These are phyloP conservation scores for Torymus tubicola DNA, from an alignment of 2,888 invertebrate species.

Conservation along the genomic window DNA sequence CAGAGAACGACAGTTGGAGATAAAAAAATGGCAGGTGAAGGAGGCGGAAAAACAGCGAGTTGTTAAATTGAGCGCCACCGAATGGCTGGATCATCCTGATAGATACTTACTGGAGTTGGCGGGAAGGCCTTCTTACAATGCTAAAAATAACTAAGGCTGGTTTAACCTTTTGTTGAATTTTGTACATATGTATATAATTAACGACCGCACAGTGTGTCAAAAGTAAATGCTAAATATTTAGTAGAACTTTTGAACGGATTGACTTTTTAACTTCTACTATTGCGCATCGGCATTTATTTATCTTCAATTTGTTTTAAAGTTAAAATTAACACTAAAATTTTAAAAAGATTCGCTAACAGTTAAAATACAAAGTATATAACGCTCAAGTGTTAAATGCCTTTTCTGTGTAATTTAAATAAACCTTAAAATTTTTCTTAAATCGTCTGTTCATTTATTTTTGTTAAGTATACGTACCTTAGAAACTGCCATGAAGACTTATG, in stretches of 20 bases:
- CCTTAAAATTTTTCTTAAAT: constrained; percentile 38
- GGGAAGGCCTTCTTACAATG: constrained; percentile 88
- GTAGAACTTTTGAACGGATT: constrained; percentile 1
- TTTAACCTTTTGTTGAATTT: constrained; percentile 47
- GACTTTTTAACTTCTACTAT: constrained; percentile 15
- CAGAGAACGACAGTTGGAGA: constrained; percentile 90
- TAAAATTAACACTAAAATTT: constrained; percentile 12
- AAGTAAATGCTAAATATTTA: constrained; percentile 14
- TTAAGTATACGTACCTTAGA: constrained; percentile 2
- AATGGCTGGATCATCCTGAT: constrained; percentile 98
- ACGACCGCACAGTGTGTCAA: constrained; percentile 23
- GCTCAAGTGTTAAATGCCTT: constrained; percentile 47
- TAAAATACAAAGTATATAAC: constrained; percentile 37
- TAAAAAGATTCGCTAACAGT: constrained; percentile 16
- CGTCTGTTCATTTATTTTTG: not conserved
- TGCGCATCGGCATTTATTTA: constrained; percentile 12
- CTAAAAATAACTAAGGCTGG: constrained; percentile 77
- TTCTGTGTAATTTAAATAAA: constrained; percentile 46
- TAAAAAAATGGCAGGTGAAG: constrained; percentile 93
- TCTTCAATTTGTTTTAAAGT: not conserved
- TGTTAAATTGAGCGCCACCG: constrained; percentile 91
- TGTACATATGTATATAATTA: constrained; percentile 60
- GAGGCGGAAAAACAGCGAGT: constrained; percentile 91
- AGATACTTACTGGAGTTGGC: constrained; percentile 92
- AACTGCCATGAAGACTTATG: constrained; percentile 1